These are phyloP conservation scores for Hydropsyche tenuis DNA, from an alignment of 1,140 invertebrate species.

Conservation along the genomic window DNA sequence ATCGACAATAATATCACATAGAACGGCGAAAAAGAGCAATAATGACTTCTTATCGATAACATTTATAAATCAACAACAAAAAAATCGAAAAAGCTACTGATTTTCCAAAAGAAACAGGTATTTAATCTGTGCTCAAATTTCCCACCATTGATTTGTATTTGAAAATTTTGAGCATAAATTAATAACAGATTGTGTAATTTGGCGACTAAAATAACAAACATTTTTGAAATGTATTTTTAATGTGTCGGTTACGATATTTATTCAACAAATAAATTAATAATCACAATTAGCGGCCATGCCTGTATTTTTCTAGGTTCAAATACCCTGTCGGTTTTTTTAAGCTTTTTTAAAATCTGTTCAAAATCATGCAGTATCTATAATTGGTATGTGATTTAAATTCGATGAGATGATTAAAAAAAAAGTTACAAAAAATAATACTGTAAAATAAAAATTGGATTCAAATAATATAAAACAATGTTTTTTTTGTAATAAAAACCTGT, in stretches of 20 bases:
- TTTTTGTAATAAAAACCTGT: conserved; percentile 42
- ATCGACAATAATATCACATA: conserved; percentile 45
- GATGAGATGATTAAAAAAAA: conserved; percentile 13
- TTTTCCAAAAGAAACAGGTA: background rate
- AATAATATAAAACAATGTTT: conserved; percentile 43
- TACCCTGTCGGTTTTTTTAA: conserved; percentile 50
- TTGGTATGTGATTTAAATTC: background rate
- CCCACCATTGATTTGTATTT: background rate
- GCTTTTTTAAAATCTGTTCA: conserved; percentile 30
- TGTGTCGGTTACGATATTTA: background rate
- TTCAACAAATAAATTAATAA: conserved; percentile 16
- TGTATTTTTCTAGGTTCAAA: conserved; percentile 50
- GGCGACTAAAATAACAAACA: background rate
- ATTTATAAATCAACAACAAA: conserved; percentile 19
- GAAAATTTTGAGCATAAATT: background rate
- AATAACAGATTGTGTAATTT: background rate
- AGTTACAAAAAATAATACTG: background rate
- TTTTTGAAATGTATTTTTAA: background rate
- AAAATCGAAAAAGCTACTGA: background rate
- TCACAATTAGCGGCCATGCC: conserved; percentile 48
- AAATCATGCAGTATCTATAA: conserved; percentile 10
- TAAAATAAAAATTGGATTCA: conserved; percentile 28
- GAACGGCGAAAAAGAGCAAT: conserved; percentile 40
- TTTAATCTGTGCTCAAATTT: background rate
- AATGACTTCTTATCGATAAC: conserved; percentile 35